phyloP scores from a whole-genome alignment of 2,888 invertebrate species.

The Coleophora flavipennella region DNA sequence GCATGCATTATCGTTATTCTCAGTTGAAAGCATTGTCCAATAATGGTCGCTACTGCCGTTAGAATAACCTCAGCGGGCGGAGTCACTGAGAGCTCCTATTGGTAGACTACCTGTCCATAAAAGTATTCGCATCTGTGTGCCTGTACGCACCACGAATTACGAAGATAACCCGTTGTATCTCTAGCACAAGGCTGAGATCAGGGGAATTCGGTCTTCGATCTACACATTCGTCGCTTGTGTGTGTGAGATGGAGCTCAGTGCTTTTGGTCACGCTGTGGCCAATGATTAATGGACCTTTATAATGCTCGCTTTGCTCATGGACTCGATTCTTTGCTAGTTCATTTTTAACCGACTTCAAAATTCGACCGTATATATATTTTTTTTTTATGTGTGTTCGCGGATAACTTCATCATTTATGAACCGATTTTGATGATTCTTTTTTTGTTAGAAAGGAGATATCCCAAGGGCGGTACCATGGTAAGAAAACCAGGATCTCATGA shows the following conservation, averaged over 20 bases:
- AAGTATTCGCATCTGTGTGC: background rate
- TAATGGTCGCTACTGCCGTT: background rate
- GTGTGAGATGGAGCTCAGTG: no score
- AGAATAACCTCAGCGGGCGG: background rate
- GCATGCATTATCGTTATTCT: slow-evolving; percentile 15
- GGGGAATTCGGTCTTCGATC: background rate
- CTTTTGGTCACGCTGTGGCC: background rate
- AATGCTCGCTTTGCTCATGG: no score
- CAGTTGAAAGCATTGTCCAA: slow-evolving; percentile 15
- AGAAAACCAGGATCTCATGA: no score
- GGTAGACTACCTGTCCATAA: background rate
- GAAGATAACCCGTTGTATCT: slow-evolving; percentile 16
- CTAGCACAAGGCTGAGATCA: background rate
- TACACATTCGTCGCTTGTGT: no score
- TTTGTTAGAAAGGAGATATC: no score
- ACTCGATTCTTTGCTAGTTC: no score
- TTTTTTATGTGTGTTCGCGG: no score
- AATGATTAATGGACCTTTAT: background rate
- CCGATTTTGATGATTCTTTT: no score
- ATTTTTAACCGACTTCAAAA: no score
- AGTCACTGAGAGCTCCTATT: background rate
- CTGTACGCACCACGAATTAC: slow-evolving; percentile 7
- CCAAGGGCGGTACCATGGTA: no score
- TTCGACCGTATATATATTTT: no score
- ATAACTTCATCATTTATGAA: no score